These are phyloP conservation scores for Phenacoccus solenopsis DNA, from an alignment of 1,140 invertebrate genomes.

Conservation along the genomic window DNA sequence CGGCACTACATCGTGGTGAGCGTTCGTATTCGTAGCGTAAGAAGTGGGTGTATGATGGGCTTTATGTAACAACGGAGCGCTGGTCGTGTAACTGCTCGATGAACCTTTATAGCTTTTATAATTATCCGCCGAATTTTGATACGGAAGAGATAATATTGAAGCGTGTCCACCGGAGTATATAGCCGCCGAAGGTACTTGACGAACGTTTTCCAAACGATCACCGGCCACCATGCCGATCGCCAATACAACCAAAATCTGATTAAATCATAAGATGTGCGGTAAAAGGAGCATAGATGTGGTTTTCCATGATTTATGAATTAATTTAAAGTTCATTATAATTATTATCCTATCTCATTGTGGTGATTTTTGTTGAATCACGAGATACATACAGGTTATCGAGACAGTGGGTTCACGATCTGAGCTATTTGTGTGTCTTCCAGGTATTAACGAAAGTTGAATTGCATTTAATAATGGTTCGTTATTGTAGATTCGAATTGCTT, in stretches of 20 bases:
- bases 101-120: slow-evolving; percentile 4
- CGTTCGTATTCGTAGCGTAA: not conserved
- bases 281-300: too few relatives aligned
- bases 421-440: too few relatives aligned
- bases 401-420: not conserved
- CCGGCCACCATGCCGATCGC: not conserved
- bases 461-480: too few relatives aligned
- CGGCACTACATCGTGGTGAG: slow-evolving; percentile 23
- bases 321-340: too few relatives aligned
- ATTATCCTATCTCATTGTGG: not conserved
- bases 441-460: too few relatives aligned
- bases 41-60: not conserved
- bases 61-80: slow-evolving; percentile 6
- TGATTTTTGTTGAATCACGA: not conserved
- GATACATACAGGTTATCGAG: not conserved
- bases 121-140: not conserved
- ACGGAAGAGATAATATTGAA: not conserved
- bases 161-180: not conserved
- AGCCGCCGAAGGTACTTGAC: not conserved
- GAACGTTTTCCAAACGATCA: slow-evolving; percentile 9
- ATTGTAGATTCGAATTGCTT: too few relatives aligned
- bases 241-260: not conserved
- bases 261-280: too few relatives aligned
- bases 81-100: not conserved
- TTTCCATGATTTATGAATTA: too few relatives aligned